Percentiles rank a stretch among this genome's conserved stretches.
Evolutionary conservation across 2,888 invertebrate genomes (phyloP).

Genomic region (Ashinkailepas kermadecensis): DNA sequence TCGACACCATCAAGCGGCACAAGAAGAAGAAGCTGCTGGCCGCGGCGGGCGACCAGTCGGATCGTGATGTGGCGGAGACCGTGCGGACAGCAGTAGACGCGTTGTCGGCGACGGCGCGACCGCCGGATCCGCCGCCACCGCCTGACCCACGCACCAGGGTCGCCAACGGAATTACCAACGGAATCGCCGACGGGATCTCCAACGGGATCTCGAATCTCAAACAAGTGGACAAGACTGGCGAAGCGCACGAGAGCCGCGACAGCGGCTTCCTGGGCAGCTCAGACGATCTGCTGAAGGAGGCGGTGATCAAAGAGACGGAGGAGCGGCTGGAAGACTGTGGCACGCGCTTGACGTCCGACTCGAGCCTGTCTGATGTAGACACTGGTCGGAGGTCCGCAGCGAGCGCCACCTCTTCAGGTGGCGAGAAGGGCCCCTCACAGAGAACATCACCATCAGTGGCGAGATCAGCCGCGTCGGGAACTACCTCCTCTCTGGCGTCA

Average conservation of each 20-base stretch:
- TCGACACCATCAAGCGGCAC: constrained; percentile 74
- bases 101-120: background rate
- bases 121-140: background rate
- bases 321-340: constrained; percentile 31
- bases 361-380: constrained; percentile 48
- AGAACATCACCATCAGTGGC: no score
- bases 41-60: background rate
- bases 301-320: constrained; percentile 44
- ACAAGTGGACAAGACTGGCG: constrained; percentile 25
- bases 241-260: constrained; percentile 63
- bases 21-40: constrained; percentile 58
- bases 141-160: background rate
- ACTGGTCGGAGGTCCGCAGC: constrained; percentile 27
- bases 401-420: background rate
- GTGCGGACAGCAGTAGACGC: background rate
- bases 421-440: constrained; percentile 30
- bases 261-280: constrained; percentile 84
- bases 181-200: background rate
- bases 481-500: no score
- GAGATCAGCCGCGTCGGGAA: no score
- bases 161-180: background rate
- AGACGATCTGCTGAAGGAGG: constrained; percentile 61
- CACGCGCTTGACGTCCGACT: constrained; percentile 38
- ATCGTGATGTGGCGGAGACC: background rate
- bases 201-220: background rate